These are phyloP conservation scores for Athalia circularis DNA, from an alignment of 2,888 invertebrate species.

Conservation along the genomic window DNA sequence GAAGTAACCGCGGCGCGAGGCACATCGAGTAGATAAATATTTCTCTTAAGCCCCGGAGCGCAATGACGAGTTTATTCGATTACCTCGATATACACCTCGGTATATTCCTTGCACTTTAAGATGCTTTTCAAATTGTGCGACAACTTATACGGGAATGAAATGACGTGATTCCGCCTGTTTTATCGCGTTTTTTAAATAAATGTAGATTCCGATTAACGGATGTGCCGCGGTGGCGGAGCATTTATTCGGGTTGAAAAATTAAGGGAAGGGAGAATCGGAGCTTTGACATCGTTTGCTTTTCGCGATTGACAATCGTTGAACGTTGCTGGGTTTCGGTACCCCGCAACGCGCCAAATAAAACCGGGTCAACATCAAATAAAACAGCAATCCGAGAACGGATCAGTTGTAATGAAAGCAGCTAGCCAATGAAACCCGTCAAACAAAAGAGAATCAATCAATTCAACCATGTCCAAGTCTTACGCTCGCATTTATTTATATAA, in stretches of 20 bases:
- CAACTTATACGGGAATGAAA: too few relatives aligned
- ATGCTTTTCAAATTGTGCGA: too few relatives aligned
- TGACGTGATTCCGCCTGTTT: too few relatives aligned
- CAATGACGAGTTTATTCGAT: conserved; percentile 19
- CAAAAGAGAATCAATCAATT: conserved; percentile 29
- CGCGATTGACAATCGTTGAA: not conserved
- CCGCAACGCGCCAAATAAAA: conserved; percentile 17
- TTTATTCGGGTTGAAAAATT: too few relatives aligned
- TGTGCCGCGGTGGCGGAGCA: too few relatives aligned
- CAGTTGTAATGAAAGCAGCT: conserved; percentile 16
- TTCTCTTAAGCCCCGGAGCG: conserved; percentile 11
- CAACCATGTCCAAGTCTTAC: not conserved
- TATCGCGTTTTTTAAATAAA: too few relatives aligned
- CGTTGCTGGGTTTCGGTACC: too few relatives aligned
- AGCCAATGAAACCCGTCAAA: conserved; percentile 24
- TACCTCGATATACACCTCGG: conserved; percentile 6
- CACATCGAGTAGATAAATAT: not conserved
- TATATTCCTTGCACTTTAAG: too few relatives aligned
- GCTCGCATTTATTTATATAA: not conserved
- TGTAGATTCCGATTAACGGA: too few relatives aligned
- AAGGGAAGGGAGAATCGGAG: not conserved
- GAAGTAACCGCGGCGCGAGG: not conserved
- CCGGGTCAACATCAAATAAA: conserved; percentile 36
- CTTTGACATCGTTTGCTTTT: conserved; percentile 13
- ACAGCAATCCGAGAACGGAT: conserved; percentile 21